Percentiles rank a stretch among this genome's conserved stretches.
phyloP scores from a whole-genome alignment of 2,888 invertebrate species.

The Eucera pruinosa region DNA sequence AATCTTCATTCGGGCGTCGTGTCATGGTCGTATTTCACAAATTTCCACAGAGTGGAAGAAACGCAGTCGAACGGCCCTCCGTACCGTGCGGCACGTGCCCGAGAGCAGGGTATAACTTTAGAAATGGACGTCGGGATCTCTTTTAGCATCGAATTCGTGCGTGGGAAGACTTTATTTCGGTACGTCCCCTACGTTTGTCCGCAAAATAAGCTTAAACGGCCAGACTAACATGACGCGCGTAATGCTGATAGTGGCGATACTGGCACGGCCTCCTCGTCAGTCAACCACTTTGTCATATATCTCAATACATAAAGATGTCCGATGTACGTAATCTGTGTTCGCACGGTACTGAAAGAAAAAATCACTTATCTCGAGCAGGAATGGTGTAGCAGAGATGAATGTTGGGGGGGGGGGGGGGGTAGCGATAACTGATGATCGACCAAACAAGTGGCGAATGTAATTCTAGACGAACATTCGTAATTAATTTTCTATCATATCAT shows the following conservation, averaged over 20 bases:
- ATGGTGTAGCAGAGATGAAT: background rate
- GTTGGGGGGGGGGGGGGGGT: background rate
- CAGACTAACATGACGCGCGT: slow-evolving; percentile 52
- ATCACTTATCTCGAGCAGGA: slow-evolving; percentile 14
- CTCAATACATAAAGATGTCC: slow-evolving; percentile 31
- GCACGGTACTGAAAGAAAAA: slow-evolving; percentile 9
- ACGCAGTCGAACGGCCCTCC: slow-evolving; percentile 32
- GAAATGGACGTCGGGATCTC: slow-evolving; percentile 81
- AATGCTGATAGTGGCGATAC: slow-evolving; percentile 61
- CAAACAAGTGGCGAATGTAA: background rate
- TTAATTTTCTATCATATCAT: background rate
- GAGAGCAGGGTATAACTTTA: slow-evolving; percentile 79
- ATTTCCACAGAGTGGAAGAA: slow-evolving; percentile 54
- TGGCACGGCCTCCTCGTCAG: slow-evolving; percentile 28
- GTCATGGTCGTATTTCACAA: slow-evolving; percentile 57
- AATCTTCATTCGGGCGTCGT: slow-evolving; percentile 33
- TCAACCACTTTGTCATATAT: slow-evolving; percentile 28
- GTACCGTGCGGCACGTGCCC: slow-evolving; percentile 72
- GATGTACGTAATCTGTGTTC: slow-evolving; percentile 20
- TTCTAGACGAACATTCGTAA: background rate
- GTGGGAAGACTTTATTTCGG: slow-evolving; percentile 84
- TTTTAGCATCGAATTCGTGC: slow-evolving; percentile 82
- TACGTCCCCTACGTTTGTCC: slow-evolving; percentile 75
- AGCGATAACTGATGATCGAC: background rate
- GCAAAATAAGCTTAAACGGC: slow-evolving; percentile 75